Evolutionary conservation across 2,888 invertebrate genomes (phyloP), one percentile per base, ranked within the genome.

Genomic region (Kryphioiulus occultus): DNA sequence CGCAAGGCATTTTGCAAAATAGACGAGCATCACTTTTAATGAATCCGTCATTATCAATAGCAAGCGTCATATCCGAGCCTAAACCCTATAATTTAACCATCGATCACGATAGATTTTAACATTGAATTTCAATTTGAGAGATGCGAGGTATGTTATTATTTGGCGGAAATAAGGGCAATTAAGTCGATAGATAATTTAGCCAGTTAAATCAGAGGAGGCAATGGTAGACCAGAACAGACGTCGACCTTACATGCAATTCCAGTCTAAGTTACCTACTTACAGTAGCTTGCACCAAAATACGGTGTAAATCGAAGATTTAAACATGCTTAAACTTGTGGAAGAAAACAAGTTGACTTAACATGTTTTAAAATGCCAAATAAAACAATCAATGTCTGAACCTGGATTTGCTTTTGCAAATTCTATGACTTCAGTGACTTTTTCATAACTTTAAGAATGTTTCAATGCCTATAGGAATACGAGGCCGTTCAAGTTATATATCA

Each of bases 51-150:
- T 78, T 78, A 32, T 78, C 30, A 30, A 78, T 78, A 30, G 26
- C 78, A 32, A 32, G 30, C 78, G 78, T 30, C 78, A 78, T 15
- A 30, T 78, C 30, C 17, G 15, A 78, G 17, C 15, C 30, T 30
- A 78, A 30, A 78, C 30, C 78, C 30, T 30, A 78, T 78, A 78
- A 78, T 78, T 78, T 78, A 30, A 30, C 30, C 26, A 78, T 78
- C 26, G 30, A 78, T 78, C 78, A 78, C 78, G 78, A 78, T 78
- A 30, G 30, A 2, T 10, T 15, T 17, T 78, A 30, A 30, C 78
- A 78, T 78, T 78, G 78, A 78, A 78, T 78, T 15, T 78, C 78
- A 78, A 78, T 30, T 78, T 78, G 78, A 26, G 78, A 26, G 4
- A 78, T 3, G 10, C 78, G 15, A 30, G 26, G 78, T 78, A 30